Conservation (phyloP, 2,888 invertebrate genomes). For the Cryptocephalus moraei region DNA sequence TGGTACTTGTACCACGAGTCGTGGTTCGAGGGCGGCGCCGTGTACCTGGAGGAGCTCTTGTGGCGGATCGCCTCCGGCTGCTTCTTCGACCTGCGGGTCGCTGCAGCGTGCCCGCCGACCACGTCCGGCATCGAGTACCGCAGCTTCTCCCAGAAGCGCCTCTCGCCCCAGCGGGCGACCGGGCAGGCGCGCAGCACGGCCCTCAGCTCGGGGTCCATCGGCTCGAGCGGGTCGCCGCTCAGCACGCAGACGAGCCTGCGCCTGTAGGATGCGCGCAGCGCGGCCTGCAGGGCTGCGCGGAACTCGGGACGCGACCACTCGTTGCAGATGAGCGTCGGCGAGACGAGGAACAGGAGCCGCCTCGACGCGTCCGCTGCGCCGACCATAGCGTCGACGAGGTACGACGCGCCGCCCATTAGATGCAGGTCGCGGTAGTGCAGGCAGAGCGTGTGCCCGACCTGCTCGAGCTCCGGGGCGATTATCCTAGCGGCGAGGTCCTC, state of each 20-base stretch:
- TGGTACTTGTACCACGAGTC: slow-evolving; percentile 64
- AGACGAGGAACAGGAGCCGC: slow-evolving; percentile 69
- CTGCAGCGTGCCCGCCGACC: slow-evolving; percentile 44
- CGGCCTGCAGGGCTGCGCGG: slow-evolving; percentile 68
- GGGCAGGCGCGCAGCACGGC: slow-evolving; percentile 61
- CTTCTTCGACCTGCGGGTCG: slow-evolving; percentile 43
- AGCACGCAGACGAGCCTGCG: slow-evolving; percentile 50
- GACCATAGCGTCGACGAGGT: slow-evolving; percentile 50
- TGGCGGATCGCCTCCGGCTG: slow-evolving; percentile 44
- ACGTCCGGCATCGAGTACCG: slow-evolving; percentile 70
- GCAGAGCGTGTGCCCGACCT: slow-evolving; percentile 56
- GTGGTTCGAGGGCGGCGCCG: slow-evolving; percentile 63
- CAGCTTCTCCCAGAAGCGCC: slow-evolving; percentile 78
- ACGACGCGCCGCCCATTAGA: slow-evolving; percentile 50
- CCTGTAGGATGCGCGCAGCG: slow-evolving; percentile 56
- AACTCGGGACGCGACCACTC: slow-evolving; percentile 80
- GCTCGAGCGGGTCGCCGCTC: slow-evolving; percentile 60
- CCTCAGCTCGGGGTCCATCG: slow-evolving; percentile 67
- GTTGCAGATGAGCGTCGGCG: slow-evolving; percentile 68
- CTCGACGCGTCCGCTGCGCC: slow-evolving; percentile 55
- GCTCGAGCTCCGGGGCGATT: slow-evolving; percentile 65
- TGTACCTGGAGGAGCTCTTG: slow-evolving; percentile 52
- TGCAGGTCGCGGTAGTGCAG: slow-evolving; percentile 56
- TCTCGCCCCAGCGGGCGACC: slow-evolving; percentile 64
- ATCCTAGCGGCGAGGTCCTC: slow-evolving; percentile 59